Evolutionary conservation across 2,113 vertebrate genomes (phyloP).

Genomic region (Gymnarchus niloticus): DNA sequence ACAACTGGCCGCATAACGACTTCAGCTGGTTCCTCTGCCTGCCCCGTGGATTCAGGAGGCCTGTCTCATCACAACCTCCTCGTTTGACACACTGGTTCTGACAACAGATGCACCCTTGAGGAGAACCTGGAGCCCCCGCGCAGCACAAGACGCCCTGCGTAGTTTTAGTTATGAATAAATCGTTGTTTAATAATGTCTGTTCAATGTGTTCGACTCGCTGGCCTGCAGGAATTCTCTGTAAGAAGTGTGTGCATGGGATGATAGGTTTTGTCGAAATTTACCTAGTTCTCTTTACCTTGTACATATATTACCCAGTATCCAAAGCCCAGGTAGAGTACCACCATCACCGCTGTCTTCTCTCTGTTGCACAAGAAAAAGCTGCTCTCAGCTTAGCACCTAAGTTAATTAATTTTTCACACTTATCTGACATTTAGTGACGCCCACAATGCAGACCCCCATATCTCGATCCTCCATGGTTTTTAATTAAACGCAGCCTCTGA

Average conservation of each 20-base stretch:
- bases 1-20: neutral
- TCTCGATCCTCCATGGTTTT: conserved; percentile 31
- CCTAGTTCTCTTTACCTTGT: neutral
- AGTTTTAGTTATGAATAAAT: neutral
- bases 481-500: conserved; percentile 36
- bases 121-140: neutral
- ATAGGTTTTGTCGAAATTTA: neutral
- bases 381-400: conserved; percentile 35
- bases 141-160: neutral
- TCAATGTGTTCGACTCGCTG: neutral
- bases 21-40: neutral
- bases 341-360: neutral
- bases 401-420: conserved; percentile 49
- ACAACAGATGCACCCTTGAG: neutral
- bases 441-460: conserved; percentile 31
- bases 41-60: neutral
- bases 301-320: neutral
- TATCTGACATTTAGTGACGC: conserved; percentile 36
- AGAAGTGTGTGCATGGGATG: neutral
- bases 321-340: neutral
- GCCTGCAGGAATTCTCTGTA: no score
- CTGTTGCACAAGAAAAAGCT: neutral
- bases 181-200: neutral
- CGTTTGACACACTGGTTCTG: neutral
- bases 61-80: no score